Evolutionary conservation across 2,888 invertebrate species (phyloP).

Genomic region (Tipula vernalis): DNA sequence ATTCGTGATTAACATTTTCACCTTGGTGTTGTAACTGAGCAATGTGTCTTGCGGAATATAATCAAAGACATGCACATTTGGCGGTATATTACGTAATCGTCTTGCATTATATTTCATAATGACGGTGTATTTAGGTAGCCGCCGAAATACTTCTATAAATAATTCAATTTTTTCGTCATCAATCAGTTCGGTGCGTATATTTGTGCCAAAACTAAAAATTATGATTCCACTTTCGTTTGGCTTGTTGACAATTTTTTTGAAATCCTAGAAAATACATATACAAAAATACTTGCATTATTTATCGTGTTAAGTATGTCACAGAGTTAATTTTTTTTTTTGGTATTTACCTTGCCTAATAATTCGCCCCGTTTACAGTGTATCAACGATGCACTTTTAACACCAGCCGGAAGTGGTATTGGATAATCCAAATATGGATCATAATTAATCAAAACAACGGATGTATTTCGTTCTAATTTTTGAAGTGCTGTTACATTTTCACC

Average conservation of each 20-base stretch:
- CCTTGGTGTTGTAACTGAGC: neutral
- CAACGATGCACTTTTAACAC: neutral
- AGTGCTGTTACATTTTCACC: neutral
- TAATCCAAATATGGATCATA: constrained; percentile 13
- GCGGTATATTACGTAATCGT: constrained; percentile 9
- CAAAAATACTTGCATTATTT: neutral
- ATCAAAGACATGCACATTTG: constrained; percentile 10
- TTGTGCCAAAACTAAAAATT: neutral
- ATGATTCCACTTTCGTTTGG: neutral
- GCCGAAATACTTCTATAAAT: constrained; percentile 7
- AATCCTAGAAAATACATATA: neutral
- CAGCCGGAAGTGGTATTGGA: constrained; percentile 10
- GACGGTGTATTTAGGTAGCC: neutral
- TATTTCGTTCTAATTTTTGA: constrained; percentile 4
- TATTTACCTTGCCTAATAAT: neutral
- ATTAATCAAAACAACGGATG: constrained; percentile 12
- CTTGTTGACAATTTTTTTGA: neutral
- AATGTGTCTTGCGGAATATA: neutral
- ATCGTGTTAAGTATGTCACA: neutral
- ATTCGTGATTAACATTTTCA: constrained; percentile 12
- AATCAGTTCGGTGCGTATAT: neutral
- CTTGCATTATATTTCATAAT: constrained; percentile 10
- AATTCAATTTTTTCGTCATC: neutral
- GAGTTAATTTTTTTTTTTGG: neutral
- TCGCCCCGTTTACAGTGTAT: constrained; percentile 9